Base-by-base conservation (phyloP, 2,113 vertebrate species). In the Chloroceryle aenea region DNA sequence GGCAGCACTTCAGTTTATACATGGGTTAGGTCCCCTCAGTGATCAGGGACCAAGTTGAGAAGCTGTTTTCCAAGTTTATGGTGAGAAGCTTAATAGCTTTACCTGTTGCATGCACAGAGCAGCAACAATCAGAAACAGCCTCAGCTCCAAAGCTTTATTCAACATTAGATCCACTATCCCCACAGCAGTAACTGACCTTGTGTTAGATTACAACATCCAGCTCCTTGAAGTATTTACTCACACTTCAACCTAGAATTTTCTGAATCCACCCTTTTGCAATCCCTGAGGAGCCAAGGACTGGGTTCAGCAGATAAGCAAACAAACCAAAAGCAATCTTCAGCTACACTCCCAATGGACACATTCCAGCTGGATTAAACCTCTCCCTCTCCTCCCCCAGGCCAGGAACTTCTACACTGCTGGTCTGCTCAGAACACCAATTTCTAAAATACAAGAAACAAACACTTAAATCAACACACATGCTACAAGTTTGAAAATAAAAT, bases 351-450 rank as follows among this genome's bases (percentile, higher is more conserved):
- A 7, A 83, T 27, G 18, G 67, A 45, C 62, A 55, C 77, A 76
- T 80, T 96, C 92, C 73, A 93, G 52, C 17, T 84, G 78, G 87
- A 93, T 92, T 93, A 96, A 96, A 84, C 38, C 71, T 88, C 88
- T 93, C 81, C 72, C 59, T 58, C 32, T 73, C 77, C 67, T 79
- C 45, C 50, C 27, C 14, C 13, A 32, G 14, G 36, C 82, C 91
- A 69, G 67, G 52, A 92, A 79, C 63, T 89, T 86, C 16, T 62
- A 78, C 9, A n/a, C n/a, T 58, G 68, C 75, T 71, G 30, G 42
- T 80, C 42, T 66, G 72, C 61, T 89, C 56, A 36, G 91, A 82
- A 61, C 9, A 59, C 22, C 72, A 4, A 7, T 77, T 89, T 86
- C 90, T 36, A 78, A 78, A 79, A 47, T 59, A 90, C 27, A 80